These are phyloP conservation scores for Lutraria lutraria DNA, from an alignment of 2,888 invertebrate species.

Conservation along the genomic window DNA sequence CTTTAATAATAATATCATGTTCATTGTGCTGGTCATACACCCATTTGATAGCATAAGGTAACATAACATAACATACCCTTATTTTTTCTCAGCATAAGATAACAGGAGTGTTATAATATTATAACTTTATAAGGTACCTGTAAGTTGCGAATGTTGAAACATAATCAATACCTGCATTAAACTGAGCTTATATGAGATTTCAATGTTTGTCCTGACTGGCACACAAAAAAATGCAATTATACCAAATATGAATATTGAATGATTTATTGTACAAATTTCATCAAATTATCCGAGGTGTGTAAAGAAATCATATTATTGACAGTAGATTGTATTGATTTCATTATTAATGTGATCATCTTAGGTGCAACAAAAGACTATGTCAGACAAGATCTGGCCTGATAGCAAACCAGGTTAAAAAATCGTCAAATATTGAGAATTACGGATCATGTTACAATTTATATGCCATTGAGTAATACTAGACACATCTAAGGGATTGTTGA, in stretches of 20 bases:
- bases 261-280: background rate
- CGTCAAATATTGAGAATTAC: background rate
- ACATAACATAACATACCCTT: too few relatives aligned
- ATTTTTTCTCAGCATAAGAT: too few relatives aligned
- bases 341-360: background rate
- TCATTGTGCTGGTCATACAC: too few relatives aligned
- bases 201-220: background rate
- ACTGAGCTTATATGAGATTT: background rate
- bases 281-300: background rate
- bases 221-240: background rate
- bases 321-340: slow-evolving; percentile 2
- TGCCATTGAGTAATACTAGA: background rate
- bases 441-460: background rate
- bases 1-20: too few relatives aligned
- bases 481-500: slow-evolving; percentile 1
- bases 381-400: background rate
- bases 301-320: background rate
- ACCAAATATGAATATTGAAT: background rate
- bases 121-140: too few relatives aligned
- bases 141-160: too few relatives aligned
- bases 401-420: background rate
- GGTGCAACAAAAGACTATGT: background rate
- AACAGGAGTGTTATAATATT: too few relatives aligned
- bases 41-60: too few relatives aligned
- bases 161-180: too few relatives aligned